Base-by-base conservation (phyloP, 2,797 vertebrate genomes). In the Parambassis ranga region DNA sequence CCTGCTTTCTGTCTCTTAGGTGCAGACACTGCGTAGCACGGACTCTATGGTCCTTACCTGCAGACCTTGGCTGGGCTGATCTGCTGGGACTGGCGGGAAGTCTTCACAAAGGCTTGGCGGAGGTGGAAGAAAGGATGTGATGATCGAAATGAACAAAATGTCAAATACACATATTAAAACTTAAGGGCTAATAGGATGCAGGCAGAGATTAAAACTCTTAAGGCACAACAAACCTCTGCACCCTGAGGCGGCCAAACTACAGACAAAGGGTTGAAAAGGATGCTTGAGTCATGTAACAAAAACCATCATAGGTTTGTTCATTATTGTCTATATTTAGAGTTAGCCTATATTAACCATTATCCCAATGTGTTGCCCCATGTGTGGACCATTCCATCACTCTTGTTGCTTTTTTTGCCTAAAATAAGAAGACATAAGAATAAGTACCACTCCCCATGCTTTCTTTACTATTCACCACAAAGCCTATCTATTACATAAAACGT, bases 141-240 rank as follows among this genome's bases (percentile, higher is more conserved):
- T 67, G 52, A 57, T 52, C 73, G 74, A 90, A 90, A 92, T 90
- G 87, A 92, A 89, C 79, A 84, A 89, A 92, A 89, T 86, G 87
- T 92, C 88, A 92, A 92, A 92, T 85, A 84, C 90, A 90, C 88
- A 90, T 92, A 92, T 91, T 92, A 92, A 91, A 91, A 91, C 84
- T 88, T 87, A 89, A 91, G n/a, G n/a, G n/a, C n/a, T n/a, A n/a
- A 93, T 91, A 93, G 91, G 87, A 89, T 70, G 79, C 71, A 81
- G 81, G 67, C 84, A 85, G 88, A 90, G 89, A 91, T 92, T 87
- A 91, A 88, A 90, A 92, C 88, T 89, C 90, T n/a, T 81, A 76
- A 91, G 88, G 85, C 89, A 91, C 84, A 79, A 71, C 59, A 24
- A 78, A 86, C 70, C 58, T 80, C 41, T 41, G 66, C 63, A 79